Conservation (phyloP, 2,113 vertebrate species). For the Saguinus imperator region DNA sequence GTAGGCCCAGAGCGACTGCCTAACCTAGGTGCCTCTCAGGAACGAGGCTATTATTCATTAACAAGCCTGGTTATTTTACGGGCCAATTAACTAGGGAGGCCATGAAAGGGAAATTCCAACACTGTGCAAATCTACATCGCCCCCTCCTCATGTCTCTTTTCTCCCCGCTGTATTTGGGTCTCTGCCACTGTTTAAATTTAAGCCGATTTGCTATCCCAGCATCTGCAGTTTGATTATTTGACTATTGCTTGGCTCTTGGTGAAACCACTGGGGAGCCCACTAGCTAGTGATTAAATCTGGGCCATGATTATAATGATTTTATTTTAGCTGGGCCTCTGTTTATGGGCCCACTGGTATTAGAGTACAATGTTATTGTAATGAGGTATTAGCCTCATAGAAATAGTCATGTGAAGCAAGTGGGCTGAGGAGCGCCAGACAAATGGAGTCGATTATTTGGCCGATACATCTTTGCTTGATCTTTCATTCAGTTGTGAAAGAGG, state of each 20-base stretch:
- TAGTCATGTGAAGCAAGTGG: conserved; percentile 73
- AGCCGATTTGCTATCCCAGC: conserved; percentile 84
- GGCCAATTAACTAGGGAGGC: conserved; percentile 73
- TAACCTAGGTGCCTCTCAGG: conserved; percentile 54
- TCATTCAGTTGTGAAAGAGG: background rate
- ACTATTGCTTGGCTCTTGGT: conserved; percentile 86
- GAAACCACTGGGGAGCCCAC: conserved; percentile 86
- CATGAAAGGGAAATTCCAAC: conserved; percentile 69
- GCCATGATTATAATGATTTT: conserved; percentile 84
- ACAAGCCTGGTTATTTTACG: conserved; percentile 81
- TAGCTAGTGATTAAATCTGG: conserved; percentile 84
- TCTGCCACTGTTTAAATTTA: conserved; percentile 85
- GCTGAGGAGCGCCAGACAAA: background rate
- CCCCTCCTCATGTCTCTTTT: background rate
- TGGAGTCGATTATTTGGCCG: background rate
- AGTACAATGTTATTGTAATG: conserved; percentile 82
- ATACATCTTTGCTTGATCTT: background rate
- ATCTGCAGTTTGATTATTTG: conserved; percentile 89
- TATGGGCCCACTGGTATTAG: conserved; percentile 84
- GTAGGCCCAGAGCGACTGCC: accelerated
- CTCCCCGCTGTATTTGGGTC: conserved; percentile 70
- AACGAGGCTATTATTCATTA: conserved; percentile 56
- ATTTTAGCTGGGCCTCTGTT: conserved; percentile 84
- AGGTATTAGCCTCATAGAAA: conserved; percentile 84
- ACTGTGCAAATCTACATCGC: conserved; percentile 69